A percentile compares a stretch with the other conserved stretches of the same genome.
These are phyloP conservation scores for Amiota minor DNA, from an alignment of 2,888 invertebrate genomes.

Conservation along the genomic window DNA sequence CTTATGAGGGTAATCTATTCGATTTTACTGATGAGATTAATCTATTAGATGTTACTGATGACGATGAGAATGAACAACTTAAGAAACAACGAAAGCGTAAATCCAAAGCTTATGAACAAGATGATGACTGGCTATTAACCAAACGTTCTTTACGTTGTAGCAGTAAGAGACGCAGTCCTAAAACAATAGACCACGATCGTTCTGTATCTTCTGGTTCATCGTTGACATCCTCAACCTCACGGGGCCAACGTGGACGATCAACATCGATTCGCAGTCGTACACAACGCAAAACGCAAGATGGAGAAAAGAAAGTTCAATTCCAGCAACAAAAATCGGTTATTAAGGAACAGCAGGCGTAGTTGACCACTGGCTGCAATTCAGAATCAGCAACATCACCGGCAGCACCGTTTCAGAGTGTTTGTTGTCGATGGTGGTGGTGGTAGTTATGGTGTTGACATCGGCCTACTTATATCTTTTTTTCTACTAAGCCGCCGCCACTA, in stretches of 20 bases:
- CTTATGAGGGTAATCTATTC: slow-evolving; percentile 68
- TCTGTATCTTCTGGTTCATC: slow-evolving; percentile 70
- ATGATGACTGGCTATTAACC: slow-evolving; percentile 73
- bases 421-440: too few relatives aligned
- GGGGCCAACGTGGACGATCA: slow-evolving; percentile 51
- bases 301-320: slow-evolving; percentile 59
- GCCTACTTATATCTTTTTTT: too few relatives aligned
- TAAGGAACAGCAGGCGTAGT: background rate
- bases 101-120: slow-evolving; percentile 72
- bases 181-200: slow-evolving; percentile 69
- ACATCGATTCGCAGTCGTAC: slow-evolving; percentile 48
- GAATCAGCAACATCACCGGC: background rate
- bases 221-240: slow-evolving; percentile 64
- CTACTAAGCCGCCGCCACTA: too few relatives aligned
- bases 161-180: slow-evolving; percentile 67
- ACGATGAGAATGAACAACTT: slow-evolving; percentile 71
- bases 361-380: slow-evolving; percentile 1
- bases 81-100: slow-evolving; percentile 70
- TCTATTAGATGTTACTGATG: slow-evolving; percentile 71
- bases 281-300: slow-evolving; percentile 66
- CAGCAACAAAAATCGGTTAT: slow-evolving; percentile 28
- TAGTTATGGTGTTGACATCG: too few relatives aligned
- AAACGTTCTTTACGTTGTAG: slow-evolving; percentile 67
- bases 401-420: slow-evolving; percentile 11
- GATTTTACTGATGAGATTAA: slow-evolving; percentile 71